Base-by-base conservation (phyloP, 64 coral and sea anemone genomes). In the Stylophora pistillata region DNA sequence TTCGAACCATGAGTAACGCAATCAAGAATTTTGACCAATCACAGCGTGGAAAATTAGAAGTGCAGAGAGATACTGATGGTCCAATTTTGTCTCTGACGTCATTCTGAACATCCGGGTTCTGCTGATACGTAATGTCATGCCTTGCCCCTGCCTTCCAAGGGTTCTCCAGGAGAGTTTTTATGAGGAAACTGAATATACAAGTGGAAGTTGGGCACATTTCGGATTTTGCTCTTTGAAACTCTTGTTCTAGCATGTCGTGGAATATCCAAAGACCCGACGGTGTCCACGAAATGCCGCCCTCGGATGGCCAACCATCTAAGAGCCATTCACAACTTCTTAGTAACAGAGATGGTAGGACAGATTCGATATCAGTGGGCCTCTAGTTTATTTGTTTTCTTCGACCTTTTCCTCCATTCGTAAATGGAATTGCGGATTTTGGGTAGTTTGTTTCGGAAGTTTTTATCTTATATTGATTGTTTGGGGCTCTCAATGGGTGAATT, bases 241-340 rank as follows among this genome's bases (percentile, higher is more conserved):
- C 21, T 61, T 54, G 41, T 12, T 55, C 52, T 27, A 65, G 37
- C 21, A 84, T 84, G 80, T 65, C 80, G 26, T 84, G 80, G 80
- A 84, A 84, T 55, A 53, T 70, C 13, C 80, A 68, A 25, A 84
- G 61, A 14, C 62, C 80, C 69, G 80, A 70, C 41, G 80, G 23
- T 54, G 60, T 68, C 61, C 58, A 12, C 64, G 80, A 23, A 69
- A 84, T 84, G 61, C 11, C 61, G 28, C 32, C 61, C 13, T 53
- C 60, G 13, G n/a, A 69, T 53, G 13, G 33, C 11, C 80, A 68
- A 53, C 32, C 62, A 33, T 52, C 68, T 72, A 88, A 93, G 21
- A 96, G 90, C 81, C 95, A 96, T 33, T 77, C 93, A 83, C 95
- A 93, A 86, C 73, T 96, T 56, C 53, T 93, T 81, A 90, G 82